phyloP scores from a whole-genome alignment of 1,140 invertebrate genomes.

The Chionoecetes opilio region DNA sequence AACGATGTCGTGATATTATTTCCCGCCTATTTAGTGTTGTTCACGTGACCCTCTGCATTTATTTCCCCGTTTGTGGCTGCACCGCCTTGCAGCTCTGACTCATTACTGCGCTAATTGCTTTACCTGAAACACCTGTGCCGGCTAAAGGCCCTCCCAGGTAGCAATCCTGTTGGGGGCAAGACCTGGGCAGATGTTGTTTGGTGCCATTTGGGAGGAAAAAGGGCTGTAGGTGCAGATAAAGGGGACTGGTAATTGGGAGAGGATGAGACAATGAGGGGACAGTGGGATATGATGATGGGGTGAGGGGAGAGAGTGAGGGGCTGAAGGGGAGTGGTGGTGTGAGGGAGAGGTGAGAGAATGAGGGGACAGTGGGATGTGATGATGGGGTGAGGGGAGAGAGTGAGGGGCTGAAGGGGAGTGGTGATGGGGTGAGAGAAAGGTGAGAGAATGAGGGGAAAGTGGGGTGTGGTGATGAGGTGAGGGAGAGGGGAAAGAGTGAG shows the following conservation, averaged over 20 bases:
- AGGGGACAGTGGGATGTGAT: background rate
- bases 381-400: background rate
- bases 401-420: background rate
- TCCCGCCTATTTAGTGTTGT: background rate
- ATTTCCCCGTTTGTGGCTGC: background rate
- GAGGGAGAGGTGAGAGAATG: background rate
- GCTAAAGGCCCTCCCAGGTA: background rate
- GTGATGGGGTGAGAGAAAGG: background rate
- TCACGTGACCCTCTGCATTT: slow-evolving; percentile 10
- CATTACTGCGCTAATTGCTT: slow-evolving; percentile 20
- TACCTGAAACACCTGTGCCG: background rate
- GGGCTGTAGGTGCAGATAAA: too few relatives aligned
- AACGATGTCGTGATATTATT: background rate
- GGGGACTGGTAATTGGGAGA: background rate
- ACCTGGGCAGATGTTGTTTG: background rate
- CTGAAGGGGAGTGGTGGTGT: background rate
- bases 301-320: background rate
- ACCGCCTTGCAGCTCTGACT: background rate
- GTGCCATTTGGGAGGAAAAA: background rate
- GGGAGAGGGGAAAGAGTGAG: background rate
- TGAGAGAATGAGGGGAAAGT: background rate
- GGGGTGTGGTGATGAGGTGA: background rate
- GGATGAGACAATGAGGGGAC: background rate
- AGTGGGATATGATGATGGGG: too few relatives aligned
- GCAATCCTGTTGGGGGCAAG: background rate